These are phyloP conservation scores for Pygoscelis antarcticus DNA, from an alignment of 2,113 vertebrate genomes.

Conservation along the genomic window DNA sequence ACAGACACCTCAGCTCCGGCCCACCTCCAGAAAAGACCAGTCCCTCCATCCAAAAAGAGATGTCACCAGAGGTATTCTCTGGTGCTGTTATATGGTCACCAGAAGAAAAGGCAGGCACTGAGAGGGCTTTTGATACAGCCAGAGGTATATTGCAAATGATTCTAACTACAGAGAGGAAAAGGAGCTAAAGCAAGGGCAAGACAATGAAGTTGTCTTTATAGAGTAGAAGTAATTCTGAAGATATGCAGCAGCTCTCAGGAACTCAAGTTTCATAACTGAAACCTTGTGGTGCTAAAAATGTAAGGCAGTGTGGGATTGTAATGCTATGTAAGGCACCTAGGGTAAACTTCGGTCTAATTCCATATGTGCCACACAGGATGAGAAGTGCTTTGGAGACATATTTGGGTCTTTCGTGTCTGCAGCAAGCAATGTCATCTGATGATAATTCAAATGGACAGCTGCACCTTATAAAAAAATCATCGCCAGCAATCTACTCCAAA, in stretches of 20 bases:
- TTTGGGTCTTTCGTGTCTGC: conserved; percentile 65
- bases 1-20: not conserved
- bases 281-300: not conserved
- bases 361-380: not conserved
- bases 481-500: conserved; percentile 70
- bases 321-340: not conserved
- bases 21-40: not conserved
- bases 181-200: not conserved
- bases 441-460: conserved; percentile 77
- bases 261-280: not conserved
- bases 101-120: not conserved
- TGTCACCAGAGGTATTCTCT: not conserved
- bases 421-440: conserved; percentile 68
- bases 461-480: conserved; percentile 74
- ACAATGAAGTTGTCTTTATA: not conserved
- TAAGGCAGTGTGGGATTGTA: not conserved
- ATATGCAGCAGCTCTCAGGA: not conserved
- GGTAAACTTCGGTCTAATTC: not conserved
- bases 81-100: too few relatives aligned
- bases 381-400: not conserved
- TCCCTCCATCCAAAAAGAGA: not conserved
- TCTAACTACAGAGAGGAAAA: not conserved
- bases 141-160: not conserved
- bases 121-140: not conserved
- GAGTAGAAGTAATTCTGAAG: not conserved